Conservation (phyloP, 1,140 invertebrate species). For the Hylyphantes graminicola region DNA sequence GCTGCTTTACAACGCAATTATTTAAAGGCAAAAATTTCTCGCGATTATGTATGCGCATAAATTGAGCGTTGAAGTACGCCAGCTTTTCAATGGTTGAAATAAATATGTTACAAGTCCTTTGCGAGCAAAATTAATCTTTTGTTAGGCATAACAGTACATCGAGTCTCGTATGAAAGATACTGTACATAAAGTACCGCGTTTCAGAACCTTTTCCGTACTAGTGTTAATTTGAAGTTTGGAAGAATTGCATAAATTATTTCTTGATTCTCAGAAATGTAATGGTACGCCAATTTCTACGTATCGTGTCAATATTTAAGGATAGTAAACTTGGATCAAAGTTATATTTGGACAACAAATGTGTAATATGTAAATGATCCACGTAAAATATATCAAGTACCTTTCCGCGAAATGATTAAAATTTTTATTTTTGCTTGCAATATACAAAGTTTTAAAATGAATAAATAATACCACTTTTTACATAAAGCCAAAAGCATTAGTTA, state of each 20-base stretch:
- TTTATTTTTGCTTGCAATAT: too few species aligned
- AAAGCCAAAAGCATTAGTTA: too few species aligned
- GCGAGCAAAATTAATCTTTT: constrained; percentile 54
- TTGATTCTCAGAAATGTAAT: constrained; percentile 7
- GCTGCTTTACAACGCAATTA: constrained; percentile 49
- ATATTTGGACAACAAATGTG: constrained; percentile 4
- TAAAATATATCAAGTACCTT: too few species aligned
- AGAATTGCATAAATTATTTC: constrained; percentile 52
- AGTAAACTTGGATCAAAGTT: constrained; percentile 43
- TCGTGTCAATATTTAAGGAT: constrained; percentile 29
- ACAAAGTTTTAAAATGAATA: too few species aligned
- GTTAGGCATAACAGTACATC: constrained; percentile 15
- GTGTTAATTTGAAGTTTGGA: constrained; percentile 17
- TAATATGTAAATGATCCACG: constrained; percentile 30
- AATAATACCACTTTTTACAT: too few species aligned
- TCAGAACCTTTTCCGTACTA: neutral
- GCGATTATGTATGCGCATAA: constrained; percentile 50
- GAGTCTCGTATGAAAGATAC: constrained; percentile 11
- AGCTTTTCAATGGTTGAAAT: constrained; percentile 49
- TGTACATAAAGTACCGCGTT: constrained; percentile 21
- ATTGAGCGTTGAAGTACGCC: constrained; percentile 30
- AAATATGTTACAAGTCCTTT: constrained; percentile 47
- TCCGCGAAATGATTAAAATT: too few species aligned
- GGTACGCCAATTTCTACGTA: constrained; percentile 12
- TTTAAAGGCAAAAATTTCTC: constrained; percentile 38